A percentile compares a stretch with the other conserved stretches of the same genome.
phyloP scores from a whole-genome alignment of 2,797 vertebrate genomes.

The Allobates femoralis region DNA sequence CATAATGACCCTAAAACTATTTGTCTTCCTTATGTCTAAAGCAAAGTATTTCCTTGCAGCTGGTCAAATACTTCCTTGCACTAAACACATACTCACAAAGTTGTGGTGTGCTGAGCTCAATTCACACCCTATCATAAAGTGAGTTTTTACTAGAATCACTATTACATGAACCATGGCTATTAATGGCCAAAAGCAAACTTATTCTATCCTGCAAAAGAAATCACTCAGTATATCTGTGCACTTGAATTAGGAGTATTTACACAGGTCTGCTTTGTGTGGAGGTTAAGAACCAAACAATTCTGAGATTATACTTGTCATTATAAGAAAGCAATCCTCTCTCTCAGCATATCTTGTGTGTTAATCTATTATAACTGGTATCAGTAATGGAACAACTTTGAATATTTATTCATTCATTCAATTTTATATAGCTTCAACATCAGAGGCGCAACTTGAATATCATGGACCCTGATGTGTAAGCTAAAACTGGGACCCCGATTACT shows the following conservation, averaged over 20 bases:
- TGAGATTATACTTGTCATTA: background rate
- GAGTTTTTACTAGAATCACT: slow-evolving; percentile 28
- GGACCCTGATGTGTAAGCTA: too few species aligned
- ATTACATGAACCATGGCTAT: slow-evolving; percentile 51
- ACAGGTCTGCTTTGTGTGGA: slow-evolving; percentile 34
- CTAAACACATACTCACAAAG: slow-evolving; percentile 48
- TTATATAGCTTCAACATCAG: background rate
- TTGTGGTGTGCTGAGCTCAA: slow-evolving; percentile 39
- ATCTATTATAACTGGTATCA: background rate
- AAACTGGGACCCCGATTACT: too few species aligned
- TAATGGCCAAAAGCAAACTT: slow-evolving; percentile 58
- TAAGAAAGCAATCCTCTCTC: background rate
- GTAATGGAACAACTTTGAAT: background rate
- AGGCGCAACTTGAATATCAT: too few species aligned
- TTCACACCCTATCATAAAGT: slow-evolving; percentile 54
- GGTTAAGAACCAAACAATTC: slow-evolving; percentile 14
- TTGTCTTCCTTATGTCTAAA: slow-evolving; percentile 36
- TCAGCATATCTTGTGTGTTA: background rate
- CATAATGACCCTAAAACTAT: slow-evolving; percentile 59
- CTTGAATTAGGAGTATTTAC: slow-evolving; percentile 42
- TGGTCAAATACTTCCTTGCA: slow-evolving; percentile 55
- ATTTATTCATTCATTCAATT: background rate
- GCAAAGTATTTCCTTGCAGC: slow-evolving; percentile 58
- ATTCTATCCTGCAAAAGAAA: slow-evolving; percentile 39
- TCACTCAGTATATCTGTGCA: slow-evolving; percentile 28